Base-by-base conservation (phyloP, 2,113 vertebrate species). In the Pomatorhinus ruficollis region DNA sequence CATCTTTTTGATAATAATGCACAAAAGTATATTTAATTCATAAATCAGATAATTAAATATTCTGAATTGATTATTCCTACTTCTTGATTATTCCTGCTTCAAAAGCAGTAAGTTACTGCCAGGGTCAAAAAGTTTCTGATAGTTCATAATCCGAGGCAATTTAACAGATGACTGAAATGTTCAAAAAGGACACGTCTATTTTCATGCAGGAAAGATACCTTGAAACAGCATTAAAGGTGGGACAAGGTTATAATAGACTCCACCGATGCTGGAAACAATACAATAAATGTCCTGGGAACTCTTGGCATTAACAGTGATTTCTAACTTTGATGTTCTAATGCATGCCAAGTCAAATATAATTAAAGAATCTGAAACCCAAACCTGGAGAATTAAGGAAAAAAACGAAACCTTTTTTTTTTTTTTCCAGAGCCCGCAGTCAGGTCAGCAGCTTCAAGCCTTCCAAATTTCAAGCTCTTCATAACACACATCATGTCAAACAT, bases 381-480 rank as follows among this genome's bases (percentile, higher is more conserved):
- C 17, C 40, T 71, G 20, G 44, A 69, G 5, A 42, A 89, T 25
- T 50, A 37, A 11, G 16, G 18, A 1, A 9, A 17, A 17, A 11
- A 27, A 2, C 5, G 0, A 15, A 33, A 10, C 3, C 30, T 35
- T 12, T 14, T 3, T 6, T 15, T 18, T 13, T 33, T 18, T 24
- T 53, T 35, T 17, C 4, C 6, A 49, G 25, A 69, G 19, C 5
- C 16, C 27, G 82, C 21, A 57, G 15, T 45, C 30, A 78, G 12
- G 7, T 11, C 11, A 81, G 50, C 66, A 82, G 17, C 21, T 76
- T 27, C 81, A 90, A 83, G 11, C 5, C 15, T 75, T 77, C 23
- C 28, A 72, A 76, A 87, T 64, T 56, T 47, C 33, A 84, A 78
- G 6, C 7, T 47, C 28, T 59, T 59, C 56, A 25, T 37, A 89